A percentile compares a stretch with the other conserved stretches of the same genome.
Evolutionary conservation across 2,113 vertebrate species (phyloP).

Genomic region (Lophius piscatorius): DNA sequence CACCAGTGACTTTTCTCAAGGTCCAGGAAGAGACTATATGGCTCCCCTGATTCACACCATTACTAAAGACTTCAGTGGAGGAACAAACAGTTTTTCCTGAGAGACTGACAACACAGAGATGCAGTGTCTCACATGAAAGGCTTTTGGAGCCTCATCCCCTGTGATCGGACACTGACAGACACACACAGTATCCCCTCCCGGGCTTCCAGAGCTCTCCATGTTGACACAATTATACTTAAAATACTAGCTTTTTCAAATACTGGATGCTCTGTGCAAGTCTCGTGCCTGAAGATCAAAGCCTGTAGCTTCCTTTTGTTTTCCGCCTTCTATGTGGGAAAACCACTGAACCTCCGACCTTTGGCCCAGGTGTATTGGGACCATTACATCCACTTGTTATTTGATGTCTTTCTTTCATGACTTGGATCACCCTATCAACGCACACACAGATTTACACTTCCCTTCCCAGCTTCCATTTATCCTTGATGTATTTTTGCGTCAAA

Average conservation of each 20-base stretch:
- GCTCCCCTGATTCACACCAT: slow-evolving; percentile 34
- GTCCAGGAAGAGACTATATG: slow-evolving; percentile 20
- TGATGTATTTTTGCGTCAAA: slow-evolving; percentile 6
- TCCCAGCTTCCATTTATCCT: slow-evolving; percentile 17
- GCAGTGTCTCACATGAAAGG: slow-evolving; percentile 12
- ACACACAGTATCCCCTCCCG: slow-evolving; percentile 10
- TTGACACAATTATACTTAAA: slow-evolving; percentile 40
- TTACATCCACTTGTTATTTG: slow-evolving; percentile 14
- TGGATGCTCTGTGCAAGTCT: slow-evolving; percentile 19
- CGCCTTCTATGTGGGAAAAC: too few species aligned
- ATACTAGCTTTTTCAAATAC: slow-evolving; percentile 23
- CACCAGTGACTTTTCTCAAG: slow-evolving; percentile 26
- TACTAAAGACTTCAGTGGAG: slow-evolving; percentile 21
- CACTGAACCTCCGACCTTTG: too few species aligned
- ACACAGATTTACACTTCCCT: background rate
- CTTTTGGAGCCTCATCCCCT: slow-evolving; percentile 38
- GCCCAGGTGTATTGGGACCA: slow-evolving; percentile 23
- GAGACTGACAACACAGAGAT: slow-evolving; percentile 26
- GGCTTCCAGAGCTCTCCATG: slow-evolving; percentile 29
- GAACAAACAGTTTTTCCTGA: slow-evolving; percentile 26
- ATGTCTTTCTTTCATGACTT: too few species aligned
- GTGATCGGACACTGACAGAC: slow-evolving; percentile 12
- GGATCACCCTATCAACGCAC: too few species aligned
- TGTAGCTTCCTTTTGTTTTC: too few species aligned
- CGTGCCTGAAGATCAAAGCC: slow-evolving; percentile 36